These are phyloP conservation scores for Vimba vimba DNA, from an alignment of 2,113 vertebrate genomes.

Conservation along the genomic window DNA sequence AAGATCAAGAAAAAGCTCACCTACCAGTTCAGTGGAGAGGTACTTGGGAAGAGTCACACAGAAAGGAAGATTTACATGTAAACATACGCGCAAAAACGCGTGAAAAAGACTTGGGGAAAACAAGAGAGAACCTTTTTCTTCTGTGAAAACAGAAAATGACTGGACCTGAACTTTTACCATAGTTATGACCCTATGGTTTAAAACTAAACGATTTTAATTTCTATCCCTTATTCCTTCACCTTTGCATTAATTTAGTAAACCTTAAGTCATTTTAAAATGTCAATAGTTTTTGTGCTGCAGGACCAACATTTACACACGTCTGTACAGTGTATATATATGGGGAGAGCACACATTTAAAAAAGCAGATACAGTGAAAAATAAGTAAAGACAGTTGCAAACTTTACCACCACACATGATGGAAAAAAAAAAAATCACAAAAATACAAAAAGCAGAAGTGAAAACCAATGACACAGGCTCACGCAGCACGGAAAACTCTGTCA, in stretches of 20 bases:
- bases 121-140: background rate
- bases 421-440: slow-evolving; percentile 54
- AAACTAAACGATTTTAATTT: background rate
- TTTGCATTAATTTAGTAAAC: slow-evolving; percentile 56
- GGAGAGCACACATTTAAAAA: background rate
- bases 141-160: background rate
- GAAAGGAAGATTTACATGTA: slow-evolving; percentile 88
- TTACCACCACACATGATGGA: slow-evolving; percentile 40
- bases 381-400: slow-evolving; percentile 42
- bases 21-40: slow-evolving; percentile 98
- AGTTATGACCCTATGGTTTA: background rate
- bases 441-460: slow-evolving; percentile 67
- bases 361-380: background rate
- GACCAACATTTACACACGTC: background rate
- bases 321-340: slow-evolving; percentile 4
- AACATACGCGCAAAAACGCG: slow-evolving; percentile 1
- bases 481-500: slow-evolving; percentile 52
- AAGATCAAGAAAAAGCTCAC: slow-evolving; percentile 99
- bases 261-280: slow-evolving; percentile 22
- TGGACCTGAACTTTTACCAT: slow-evolving; percentile 33
- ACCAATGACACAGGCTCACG: slow-evolving; percentile 61
- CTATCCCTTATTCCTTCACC: slow-evolving; percentile 40
- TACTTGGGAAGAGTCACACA: slow-evolving; percentile 84
- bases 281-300: slow-evolving; percentile 5
- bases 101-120: background rate